These are phyloP conservation scores for Porites rus DNA, from an alignment of 92 coral and sea anemone genomes.

Conservation along the genomic window DNA sequence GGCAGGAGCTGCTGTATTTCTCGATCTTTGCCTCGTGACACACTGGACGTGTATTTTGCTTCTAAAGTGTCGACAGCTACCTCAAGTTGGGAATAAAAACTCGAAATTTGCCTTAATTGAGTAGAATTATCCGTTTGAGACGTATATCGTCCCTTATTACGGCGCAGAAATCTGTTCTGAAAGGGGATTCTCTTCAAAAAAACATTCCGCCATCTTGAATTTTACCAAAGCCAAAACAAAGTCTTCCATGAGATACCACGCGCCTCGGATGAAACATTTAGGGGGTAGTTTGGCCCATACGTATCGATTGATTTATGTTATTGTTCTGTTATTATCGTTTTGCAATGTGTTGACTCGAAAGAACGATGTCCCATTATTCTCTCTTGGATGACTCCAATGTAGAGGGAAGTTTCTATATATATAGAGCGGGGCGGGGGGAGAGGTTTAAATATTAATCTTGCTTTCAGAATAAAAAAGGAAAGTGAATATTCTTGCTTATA, in stretches of 20 bases:
- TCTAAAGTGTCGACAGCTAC: conserved; percentile 45
- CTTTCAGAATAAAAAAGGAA: too few species aligned
- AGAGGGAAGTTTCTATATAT: too few species aligned
- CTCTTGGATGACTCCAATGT: too few species aligned
- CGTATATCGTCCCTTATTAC: conserved; percentile 45
- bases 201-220: conserved; percentile 3
- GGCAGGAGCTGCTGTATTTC: conserved; percentile 59
- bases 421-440: too few species aligned
- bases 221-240: conserved; percentile 10
- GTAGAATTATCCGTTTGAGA: background rate
- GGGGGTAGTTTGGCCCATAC: too few species aligned
- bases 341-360: too few species aligned
- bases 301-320: too few species aligned
- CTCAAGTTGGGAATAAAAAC: conserved; percentile 35
- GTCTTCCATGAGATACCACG: background rate
- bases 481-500: too few species aligned
- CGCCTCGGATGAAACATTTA: too few species aligned
- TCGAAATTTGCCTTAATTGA: conserved; percentile 30
- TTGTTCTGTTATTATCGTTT: too few species aligned
- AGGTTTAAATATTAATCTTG: too few species aligned
- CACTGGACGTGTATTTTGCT: conserved; percentile 49
- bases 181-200: conserved; percentile 40
- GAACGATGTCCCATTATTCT: too few species aligned
- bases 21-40: conserved; percentile 36
- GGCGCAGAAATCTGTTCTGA: conserved; percentile 24